A percentile compares a stretch with the other conserved stretches of the same genome.
phyloP scores from a whole-genome alignment of 1,140 invertebrate genomes.

The Pogonomyrmex californicus region DNA sequence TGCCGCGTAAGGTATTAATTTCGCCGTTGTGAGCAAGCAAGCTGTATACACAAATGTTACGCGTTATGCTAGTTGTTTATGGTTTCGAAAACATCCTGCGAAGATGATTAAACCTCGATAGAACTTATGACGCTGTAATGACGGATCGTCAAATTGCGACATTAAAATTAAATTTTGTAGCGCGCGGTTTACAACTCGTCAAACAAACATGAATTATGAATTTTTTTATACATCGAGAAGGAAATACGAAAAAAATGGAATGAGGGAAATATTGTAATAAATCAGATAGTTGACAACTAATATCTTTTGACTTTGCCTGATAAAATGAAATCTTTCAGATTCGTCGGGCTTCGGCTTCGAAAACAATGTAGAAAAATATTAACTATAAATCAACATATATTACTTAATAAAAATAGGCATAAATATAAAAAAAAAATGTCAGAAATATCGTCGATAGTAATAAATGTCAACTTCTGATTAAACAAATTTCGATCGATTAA shows the following conservation, averaged over 20 bases:
- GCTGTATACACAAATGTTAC: conserved; percentile 84
- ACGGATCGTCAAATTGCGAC: neutral
- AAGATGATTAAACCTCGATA: neutral
- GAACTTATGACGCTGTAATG: neutral
- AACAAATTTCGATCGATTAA: neutral
- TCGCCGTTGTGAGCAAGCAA: conserved; percentile 99
- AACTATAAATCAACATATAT: neutral
- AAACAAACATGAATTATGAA: neutral
- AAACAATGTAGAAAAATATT: neutral
- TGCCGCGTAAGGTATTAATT: conserved; percentile 99
- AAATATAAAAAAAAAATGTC: neutral
- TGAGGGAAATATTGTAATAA: neutral
- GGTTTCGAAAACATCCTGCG: neutral
- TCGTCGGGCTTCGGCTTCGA: neutral
- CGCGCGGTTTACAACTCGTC: neutral
- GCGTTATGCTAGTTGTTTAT: neutral
- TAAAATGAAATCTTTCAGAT: neutral
- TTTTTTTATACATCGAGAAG: neutral
- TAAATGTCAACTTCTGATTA: neutral
- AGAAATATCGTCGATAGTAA: neutral
- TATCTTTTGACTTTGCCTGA: neutral
- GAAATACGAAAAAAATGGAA: neutral
- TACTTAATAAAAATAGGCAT: neutral
- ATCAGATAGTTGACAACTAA: neutral
- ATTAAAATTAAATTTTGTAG: neutral